Percentiles rank a stretch among this genome's conserved stretches.
Evolutionary conservation across 2,888 invertebrate genomes (phyloP).

Genomic region (Drosophila subsilvestris): DNA sequence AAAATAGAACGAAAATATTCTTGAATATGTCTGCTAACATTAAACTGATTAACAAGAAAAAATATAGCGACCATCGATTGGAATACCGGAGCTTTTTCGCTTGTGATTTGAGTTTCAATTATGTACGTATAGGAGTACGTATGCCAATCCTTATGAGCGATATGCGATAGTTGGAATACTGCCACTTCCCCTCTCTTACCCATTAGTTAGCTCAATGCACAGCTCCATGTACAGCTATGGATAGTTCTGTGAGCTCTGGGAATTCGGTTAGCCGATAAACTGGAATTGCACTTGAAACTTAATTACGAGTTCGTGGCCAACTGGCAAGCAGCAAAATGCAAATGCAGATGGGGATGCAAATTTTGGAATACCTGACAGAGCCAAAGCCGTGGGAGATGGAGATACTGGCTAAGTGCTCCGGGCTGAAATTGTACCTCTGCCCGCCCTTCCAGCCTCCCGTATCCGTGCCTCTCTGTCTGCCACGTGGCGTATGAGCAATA

Average conservation of each 20-base stretch:
- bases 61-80: not conserved
- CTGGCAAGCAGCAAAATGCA: slow-evolving; percentile 50
- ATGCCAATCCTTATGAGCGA: not conserved
- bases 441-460: not conserved
- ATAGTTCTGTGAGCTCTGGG: slow-evolving; percentile 11
- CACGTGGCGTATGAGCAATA: slow-evolving; percentile 68
- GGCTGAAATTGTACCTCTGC: not conserved
- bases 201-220: not conserved
- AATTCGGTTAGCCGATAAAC: slow-evolving; percentile 69
- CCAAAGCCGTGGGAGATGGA: slow-evolving; percentile 27
- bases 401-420: slow-evolving; percentile 1
- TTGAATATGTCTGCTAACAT: too few species aligned
- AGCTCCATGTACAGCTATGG: not conserved
- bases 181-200: not conserved
- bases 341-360: slow-evolving; percentile 55
- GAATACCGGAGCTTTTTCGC: not conserved
- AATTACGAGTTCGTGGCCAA: slow-evolving; percentile 63
- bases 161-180: not conserved
- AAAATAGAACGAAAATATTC: not conserved
- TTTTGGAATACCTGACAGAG: not conserved
- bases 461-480: slow-evolving; percentile 11
- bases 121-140: not conserved
- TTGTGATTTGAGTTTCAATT: not conserved
- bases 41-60: too few species aligned
- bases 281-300: slow-evolving; percentile 73